phyloP scores from a whole-genome alignment of 2,797 vertebrate genomes.

The Acanthurus lineatus region DNA sequence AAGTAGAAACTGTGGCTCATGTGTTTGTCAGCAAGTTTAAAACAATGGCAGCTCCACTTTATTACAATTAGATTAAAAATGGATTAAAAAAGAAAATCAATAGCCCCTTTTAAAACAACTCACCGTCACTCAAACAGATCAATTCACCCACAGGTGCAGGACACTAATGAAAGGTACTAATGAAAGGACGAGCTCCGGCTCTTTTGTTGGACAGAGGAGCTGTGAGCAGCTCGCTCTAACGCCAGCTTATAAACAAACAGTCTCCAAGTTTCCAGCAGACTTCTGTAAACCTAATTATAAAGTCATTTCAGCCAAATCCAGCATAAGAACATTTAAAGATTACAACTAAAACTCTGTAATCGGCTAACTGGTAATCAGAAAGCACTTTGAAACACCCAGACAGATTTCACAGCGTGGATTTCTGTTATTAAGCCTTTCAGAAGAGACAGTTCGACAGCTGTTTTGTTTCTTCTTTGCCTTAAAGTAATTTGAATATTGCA shows the following conservation, averaged over 20 bases:
- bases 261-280: slow-evolving; percentile 30
- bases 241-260: slow-evolving; percentile 47
- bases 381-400: not conserved
- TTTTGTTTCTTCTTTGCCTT: too few relatives aligned
- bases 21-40: not conserved
- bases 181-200: not conserved
- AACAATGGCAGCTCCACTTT: not conserved
- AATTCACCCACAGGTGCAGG: not conserved
- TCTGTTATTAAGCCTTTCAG: slow-evolving; percentile 8
- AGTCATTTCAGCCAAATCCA: slow-evolving; percentile 58
- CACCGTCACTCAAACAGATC: not conserved
- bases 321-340: slow-evolving; percentile 60
- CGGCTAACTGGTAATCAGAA: slow-evolving; percentile 40
- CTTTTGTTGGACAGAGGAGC: slow-evolving; percentile 8
- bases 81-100: not conserved
- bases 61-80: not conserved
- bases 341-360: slow-evolving; percentile 58
- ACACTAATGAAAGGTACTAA: not conserved
- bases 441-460: not conserved
- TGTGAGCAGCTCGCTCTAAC: slow-evolving; percentile 24
- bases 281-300: slow-evolving; percentile 49
- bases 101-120: not conserved
- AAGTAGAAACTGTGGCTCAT: not conserved
- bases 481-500: not conserved
- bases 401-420: slow-evolving; percentile 4